These are phyloP conservation scores for Entomobrya multifasciata DNA, from an alignment of 2,888 invertebrate genomes.

Conservation along the genomic window DNA sequence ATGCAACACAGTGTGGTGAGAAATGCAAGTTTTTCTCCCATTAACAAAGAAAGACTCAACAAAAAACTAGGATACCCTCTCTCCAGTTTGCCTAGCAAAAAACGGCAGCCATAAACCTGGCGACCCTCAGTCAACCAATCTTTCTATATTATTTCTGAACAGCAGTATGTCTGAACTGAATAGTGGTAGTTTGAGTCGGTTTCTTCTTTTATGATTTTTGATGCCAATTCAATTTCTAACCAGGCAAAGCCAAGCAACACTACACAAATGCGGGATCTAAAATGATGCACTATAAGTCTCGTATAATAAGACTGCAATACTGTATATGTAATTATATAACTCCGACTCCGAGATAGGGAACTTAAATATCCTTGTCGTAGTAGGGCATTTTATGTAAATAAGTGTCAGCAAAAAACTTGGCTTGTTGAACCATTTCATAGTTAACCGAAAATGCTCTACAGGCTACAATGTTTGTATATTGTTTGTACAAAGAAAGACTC, in stretches of 20 bases:
- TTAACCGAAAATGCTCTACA: too few species aligned
- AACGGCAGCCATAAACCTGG: conserved; percentile 19
- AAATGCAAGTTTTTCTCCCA: too few species aligned
- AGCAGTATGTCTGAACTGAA: background rate
- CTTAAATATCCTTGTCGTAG: too few species aligned
- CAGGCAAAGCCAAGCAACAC: too few species aligned
- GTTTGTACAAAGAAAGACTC: too few species aligned
- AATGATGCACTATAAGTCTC: background rate
- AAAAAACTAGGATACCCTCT: background rate
- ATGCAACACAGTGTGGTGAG: background rate
- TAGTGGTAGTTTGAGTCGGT: background rate
- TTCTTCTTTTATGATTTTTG: background rate
- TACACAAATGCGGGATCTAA: background rate
- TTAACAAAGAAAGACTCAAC: too few species aligned
- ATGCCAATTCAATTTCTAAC: background rate
- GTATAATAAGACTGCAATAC: background rate
- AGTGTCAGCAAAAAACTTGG: background rate
- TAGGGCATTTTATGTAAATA: background rate
- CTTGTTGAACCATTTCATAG: too few species aligned
- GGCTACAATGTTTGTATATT: too few species aligned
- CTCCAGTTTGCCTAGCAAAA: conserved; percentile 16
- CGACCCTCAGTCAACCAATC: conserved; percentile 27
- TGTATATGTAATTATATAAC: background rate
- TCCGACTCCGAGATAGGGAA: too few species aligned
- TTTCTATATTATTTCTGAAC: background rate